A percentile compares a stretch with the other conserved stretches of the same genome.
Evolutionary conservation across 2,113 vertebrate species (phyloP).

Genomic region (Upupa epops): DNA sequence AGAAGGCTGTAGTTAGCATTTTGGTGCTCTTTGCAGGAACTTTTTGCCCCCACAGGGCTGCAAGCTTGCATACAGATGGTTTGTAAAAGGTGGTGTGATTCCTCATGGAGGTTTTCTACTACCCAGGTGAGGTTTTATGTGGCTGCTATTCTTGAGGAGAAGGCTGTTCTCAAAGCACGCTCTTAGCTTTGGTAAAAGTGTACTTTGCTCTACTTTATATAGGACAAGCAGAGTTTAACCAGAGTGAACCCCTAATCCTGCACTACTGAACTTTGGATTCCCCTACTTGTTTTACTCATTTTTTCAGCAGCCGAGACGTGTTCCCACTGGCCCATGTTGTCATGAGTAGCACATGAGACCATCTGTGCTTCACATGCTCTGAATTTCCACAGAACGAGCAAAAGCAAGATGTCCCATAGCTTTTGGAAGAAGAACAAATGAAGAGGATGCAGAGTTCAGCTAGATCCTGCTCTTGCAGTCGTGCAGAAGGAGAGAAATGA

Average conservation of each 20-base stretch:
- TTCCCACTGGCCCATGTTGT: background rate
- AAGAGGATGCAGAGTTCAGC: background rate
- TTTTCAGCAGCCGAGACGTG: background rate
- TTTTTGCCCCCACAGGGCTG: background rate
- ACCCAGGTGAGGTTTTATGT: background rate
- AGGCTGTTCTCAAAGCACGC: background rate
- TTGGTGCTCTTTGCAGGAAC: background rate
- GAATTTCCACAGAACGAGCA: background rate
- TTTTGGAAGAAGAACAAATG: background rate
- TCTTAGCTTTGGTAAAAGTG: background rate
- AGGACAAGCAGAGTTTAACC: background rate
- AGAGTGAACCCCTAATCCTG: background rate
- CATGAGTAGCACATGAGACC: background rate
- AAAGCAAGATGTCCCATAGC: background rate
- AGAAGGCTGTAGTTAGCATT: background rate
- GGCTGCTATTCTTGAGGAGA: background rate
- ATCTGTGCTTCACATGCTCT: background rate
- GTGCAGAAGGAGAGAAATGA: background rate
- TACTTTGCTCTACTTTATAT: background rate
- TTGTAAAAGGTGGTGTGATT: background rate
- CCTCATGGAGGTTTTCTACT: background rate
- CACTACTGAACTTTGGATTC: background rate
- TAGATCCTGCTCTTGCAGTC: background rate
- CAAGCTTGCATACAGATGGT: rapidly evolving
- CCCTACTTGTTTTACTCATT: background rate